phyloP scores from a whole-genome alignment of 2,888 invertebrate species.

The Leucoma salicis region DNA sequence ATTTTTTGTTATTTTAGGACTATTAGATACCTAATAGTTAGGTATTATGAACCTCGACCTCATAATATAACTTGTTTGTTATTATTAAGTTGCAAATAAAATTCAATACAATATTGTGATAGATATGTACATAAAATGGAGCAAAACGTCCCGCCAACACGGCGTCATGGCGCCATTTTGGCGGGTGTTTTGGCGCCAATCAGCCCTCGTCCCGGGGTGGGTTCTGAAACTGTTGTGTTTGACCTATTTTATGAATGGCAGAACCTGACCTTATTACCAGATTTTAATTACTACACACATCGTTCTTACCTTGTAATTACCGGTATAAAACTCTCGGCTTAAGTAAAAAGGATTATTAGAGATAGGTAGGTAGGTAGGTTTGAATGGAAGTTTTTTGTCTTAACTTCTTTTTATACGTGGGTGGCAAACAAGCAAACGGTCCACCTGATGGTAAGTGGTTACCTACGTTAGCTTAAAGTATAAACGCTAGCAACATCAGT shows the following conservation, averaged over 20 bases:
- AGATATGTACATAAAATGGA: slow-evolving; percentile 29
- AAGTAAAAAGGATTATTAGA: not conserved
- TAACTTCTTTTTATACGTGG: too few relatives aligned
- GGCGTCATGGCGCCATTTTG: slow-evolving; percentile 54
- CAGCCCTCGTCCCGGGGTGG: slow-evolving; percentile 56
- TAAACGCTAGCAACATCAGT: too few relatives aligned
- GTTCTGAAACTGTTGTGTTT: slow-evolving; percentile 49
- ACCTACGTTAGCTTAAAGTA: too few relatives aligned
- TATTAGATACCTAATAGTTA: too few relatives aligned
- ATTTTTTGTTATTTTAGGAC: too few relatives aligned
- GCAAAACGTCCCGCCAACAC: slow-evolving; percentile 41
- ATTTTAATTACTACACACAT: slow-evolving; percentile 10
- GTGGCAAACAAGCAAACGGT: too few relatives aligned
- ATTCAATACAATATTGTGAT: not conserved
- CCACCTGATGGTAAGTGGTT: too few relatives aligned
- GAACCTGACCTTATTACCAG: slow-evolving; percentile 15
- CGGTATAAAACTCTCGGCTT: not conserved
- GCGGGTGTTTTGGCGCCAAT: slow-evolving; percentile 72
- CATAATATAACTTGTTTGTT: not conserved
- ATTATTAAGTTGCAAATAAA: not conserved
- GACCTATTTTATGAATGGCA: slow-evolving; percentile 49
- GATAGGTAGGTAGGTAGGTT: too few relatives aligned
- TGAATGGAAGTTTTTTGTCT: too few relatives aligned
- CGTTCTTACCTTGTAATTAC: slow-evolving; percentile 15
- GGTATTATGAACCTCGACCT: not conserved